phyloP scores from a whole-genome alignment of 2,888 invertebrate species.

The Amiota communis region DNA sequence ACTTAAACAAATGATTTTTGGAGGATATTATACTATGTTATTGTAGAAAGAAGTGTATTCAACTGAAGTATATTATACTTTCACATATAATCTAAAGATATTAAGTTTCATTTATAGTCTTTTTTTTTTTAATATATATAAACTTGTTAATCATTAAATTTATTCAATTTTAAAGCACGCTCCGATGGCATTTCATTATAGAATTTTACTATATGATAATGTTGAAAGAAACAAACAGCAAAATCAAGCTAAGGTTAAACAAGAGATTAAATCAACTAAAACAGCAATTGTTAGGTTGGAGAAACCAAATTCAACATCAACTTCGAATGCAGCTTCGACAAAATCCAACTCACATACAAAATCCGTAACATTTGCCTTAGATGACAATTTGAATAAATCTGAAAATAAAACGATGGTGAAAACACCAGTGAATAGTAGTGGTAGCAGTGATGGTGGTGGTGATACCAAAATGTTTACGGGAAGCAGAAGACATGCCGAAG shows the following conservation, averaged over 20 bases:
- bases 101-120: neutral
- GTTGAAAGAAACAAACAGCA: slow-evolving; percentile 52
- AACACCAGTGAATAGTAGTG: slow-evolving; percentile 43
- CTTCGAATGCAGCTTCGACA: slow-evolving; percentile 34
- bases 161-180: slow-evolving; percentile 73
- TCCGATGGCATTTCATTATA: slow-evolving; percentile 80
- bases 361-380: slow-evolving; percentile 57
- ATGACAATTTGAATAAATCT: slow-evolving; percentile 31
- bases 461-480: slow-evolving; percentile 57
- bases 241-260: slow-evolving; percentile 54
- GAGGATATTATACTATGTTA: neutral
- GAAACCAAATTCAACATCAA: slow-evolving; percentile 21
- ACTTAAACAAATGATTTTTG: too few species aligned
- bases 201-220: slow-evolving; percentile 73
- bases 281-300: neutral
- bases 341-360: slow-evolving; percentile 47
- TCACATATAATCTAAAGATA: too few species aligned
- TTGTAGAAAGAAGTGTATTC: neutral
- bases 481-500: slow-evolving; percentile 50
- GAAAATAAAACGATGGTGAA: slow-evolving; percentile 40
- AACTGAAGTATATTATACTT: too few species aligned
- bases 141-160: too few species aligned
- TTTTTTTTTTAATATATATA: too few species aligned
- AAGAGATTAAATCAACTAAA: slow-evolving; percentile 45
- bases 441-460: slow-evolving; percentile 53